Base-by-base conservation (phyloP, 2,888 invertebrate genomes). In the Andrena minutula region DNA sequence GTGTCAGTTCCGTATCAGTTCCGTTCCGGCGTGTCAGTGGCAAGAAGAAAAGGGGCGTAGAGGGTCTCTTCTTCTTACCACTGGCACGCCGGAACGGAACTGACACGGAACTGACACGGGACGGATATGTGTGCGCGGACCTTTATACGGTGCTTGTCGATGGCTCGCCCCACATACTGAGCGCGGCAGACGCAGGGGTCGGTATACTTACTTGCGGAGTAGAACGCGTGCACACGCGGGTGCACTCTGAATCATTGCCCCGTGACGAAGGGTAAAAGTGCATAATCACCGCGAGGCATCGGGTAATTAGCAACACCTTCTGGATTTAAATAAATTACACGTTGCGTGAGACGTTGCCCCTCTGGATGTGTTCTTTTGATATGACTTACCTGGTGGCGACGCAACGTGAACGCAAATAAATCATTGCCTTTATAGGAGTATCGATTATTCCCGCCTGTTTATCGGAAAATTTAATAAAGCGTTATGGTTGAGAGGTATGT, bases 141-240 rank as follows among this genome's bases (percentile, higher is more conserved):
- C n/a, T n/a, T n/a, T n/a, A 71, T 68, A 64, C 58, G 64, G 81
- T 70, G 53, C 58, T 70, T 53, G 78, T 53, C 74, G 74, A 68
- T 66, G 63, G 49, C 70, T 74, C 82, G 79, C 74, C 79, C 79
- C 51, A 82, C 79, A 82, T 79, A 78, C 32, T 49, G 64, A 66
- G 51, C 70, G 28, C 61, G 16, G 53, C 60, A 71, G 65, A 71
- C 65, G 70, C 79, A 41, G 47, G 65, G 77, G 72, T 77, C 77
- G 77, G 72, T 77, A 72, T 51, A 71, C 71, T 71, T 68, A 71
- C 68, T 71, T 68, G 66, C 64, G 10, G 56, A 49, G 49, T 68
- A 65, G 58, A 75, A 12, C 49, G 49, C 35, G 41, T 74, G 30
- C 30, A 72, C 28, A 65, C 35, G 10, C 41, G 41, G 41, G 23